phyloP scores from a whole-genome alignment of 2,888 invertebrate genomes.

The Aplocera efformata region DNA sequence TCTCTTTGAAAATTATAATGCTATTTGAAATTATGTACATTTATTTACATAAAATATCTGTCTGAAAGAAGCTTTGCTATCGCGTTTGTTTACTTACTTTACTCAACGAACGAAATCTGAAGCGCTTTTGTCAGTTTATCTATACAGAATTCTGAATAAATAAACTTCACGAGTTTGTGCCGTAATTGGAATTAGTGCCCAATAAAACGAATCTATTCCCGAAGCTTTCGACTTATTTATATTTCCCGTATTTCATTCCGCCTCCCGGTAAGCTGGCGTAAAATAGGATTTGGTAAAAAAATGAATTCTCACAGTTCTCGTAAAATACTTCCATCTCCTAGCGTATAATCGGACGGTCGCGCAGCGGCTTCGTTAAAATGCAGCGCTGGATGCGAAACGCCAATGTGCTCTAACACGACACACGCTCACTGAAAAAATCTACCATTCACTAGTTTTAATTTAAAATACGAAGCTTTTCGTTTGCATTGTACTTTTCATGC shows the following conservation, averaged over 20 bases:
- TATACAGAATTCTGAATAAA: background rate
- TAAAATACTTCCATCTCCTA: conserved; percentile 17
- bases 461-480: conserved; percentile 43
- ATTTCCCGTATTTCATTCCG: conserved; percentile 3
- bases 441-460: conserved; percentile 54
- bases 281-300: conserved; percentile 11
- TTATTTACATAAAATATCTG: too few species aligned
- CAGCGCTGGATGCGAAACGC: conserved; percentile 60
- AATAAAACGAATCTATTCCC: conserved; percentile 1
- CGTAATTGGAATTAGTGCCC: background rate
- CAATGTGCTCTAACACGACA: conserved; percentile 55
- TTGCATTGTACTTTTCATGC: conserved; percentile 43
- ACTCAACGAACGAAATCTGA: too few species aligned
- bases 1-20: background rate
- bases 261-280: conserved; percentile 1
- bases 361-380: conserved; percentile 60
- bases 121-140: too few species aligned
- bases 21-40: conserved; percentile 1
- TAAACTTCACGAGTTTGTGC: background rate
- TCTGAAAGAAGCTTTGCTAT: too few species aligned
- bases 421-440: conserved; percentile 45
- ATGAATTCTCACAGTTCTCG: conserved; percentile 4
- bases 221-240: conserved; percentile 2
- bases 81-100: too few species aligned
- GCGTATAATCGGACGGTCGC: conserved; percentile 25